Percentiles rank a stretch among this genome's conserved stretches.
phyloP scores from a whole-genome alignment of 2,113 vertebrate genomes.

The Lathamus discolor region DNA sequence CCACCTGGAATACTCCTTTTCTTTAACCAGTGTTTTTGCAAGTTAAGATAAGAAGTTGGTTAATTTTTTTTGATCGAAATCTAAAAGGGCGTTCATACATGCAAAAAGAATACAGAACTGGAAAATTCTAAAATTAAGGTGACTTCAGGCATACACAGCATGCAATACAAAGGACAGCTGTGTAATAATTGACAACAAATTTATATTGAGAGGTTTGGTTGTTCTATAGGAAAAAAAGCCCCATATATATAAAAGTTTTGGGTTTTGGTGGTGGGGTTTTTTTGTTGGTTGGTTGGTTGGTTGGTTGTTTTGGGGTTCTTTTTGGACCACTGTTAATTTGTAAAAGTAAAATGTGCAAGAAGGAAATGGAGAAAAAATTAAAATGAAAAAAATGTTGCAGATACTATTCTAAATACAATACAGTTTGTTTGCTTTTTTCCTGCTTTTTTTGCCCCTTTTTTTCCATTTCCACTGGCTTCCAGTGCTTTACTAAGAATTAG shows the following conservation, averaged over 20 bases:
- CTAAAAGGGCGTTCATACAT: not conserved
- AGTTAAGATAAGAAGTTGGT: not conserved
- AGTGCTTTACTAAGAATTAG: not conserved
- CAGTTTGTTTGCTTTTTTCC: not conserved
- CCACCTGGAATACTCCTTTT: not conserved
- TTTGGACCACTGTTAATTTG: not conserved
- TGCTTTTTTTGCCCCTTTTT: not conserved
- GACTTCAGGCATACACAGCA: not conserved
- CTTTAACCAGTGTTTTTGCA: not conserved
- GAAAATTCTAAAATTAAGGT: not conserved
- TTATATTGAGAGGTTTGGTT: not conserved
- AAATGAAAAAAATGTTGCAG: not conserved
- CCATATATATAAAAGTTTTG: not conserved
- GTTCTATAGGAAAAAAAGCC: not conserved
- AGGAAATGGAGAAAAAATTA: not conserved
- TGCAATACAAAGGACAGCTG: not conserved
- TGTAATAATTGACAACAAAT: not conserved
- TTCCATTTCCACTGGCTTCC: not conserved
- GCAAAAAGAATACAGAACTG: not conserved
- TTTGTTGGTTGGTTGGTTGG: not conserved
- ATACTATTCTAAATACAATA: not conserved
- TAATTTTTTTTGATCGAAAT: not conserved
- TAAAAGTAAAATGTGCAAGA: not conserved
- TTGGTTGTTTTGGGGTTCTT: not conserved
- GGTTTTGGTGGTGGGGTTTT: not conserved